Conservation (phyloP, 2,888 invertebrate species). For the Aphidoletes aphidimyza region DNA sequence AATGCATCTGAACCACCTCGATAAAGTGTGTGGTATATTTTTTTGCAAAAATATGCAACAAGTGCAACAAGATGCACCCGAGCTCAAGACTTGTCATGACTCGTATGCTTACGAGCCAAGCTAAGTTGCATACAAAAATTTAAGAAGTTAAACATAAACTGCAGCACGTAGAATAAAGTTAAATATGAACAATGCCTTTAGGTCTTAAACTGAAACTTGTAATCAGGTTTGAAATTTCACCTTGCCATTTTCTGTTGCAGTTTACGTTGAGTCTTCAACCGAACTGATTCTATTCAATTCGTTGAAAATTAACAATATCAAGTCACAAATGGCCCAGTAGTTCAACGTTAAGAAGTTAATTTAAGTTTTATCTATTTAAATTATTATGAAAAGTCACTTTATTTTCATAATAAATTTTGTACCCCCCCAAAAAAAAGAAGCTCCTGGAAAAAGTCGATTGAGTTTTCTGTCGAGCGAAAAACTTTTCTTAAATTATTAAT, state of each 20-base stretch:
- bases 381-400: not conserved
- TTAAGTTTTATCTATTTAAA: slow-evolving; percentile 21
- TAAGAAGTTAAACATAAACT: not conserved
- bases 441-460: too few species aligned
- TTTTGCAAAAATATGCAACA: not conserved
- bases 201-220: not conserved
- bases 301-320: too few species aligned
- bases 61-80: not conserved
- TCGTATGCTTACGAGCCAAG: not conserved
- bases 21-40: too few species aligned
- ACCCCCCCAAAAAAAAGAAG: too few species aligned
- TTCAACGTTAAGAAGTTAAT: not conserved
- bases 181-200: slow-evolving; percentile 46
- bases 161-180: slow-evolving; percentile 26
- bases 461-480: too few species aligned
- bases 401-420: not conserved
- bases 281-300: too few species aligned
- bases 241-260: not conserved
- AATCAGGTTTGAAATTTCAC: not conserved
- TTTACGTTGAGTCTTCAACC: too few species aligned
- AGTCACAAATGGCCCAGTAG: too few species aligned
- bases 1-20: not conserved
- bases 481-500: too few species aligned
- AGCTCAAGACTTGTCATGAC: not conserved
- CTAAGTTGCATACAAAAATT: not conserved